Percentiles rank a stretch among this genome's conserved stretches.
Evolutionary conservation across 2,888 invertebrate genomes (phyloP).

Genomic region (Mimumesa dahlbomi): DNA sequence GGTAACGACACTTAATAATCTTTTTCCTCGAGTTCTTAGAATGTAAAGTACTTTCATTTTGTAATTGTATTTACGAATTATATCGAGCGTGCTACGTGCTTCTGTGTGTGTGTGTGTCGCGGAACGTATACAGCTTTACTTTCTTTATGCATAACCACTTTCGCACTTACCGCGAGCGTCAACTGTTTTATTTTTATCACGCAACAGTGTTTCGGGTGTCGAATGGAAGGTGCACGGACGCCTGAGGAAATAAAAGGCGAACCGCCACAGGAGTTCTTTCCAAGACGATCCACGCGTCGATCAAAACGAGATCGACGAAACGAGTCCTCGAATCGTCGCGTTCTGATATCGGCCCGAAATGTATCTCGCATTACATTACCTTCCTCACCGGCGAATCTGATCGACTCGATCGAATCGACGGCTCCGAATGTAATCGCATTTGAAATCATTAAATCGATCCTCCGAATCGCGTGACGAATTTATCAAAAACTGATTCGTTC

Average conservation of each 20-base stretch:
- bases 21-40: background rate
- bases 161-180: slow-evolving; percentile 31
- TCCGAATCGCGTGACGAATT: no score
- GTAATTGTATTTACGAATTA: background rate
- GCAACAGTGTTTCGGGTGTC: slow-evolving; percentile 8
- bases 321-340: no score
- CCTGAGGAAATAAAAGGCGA: background rate
- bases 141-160: slow-evolving; percentile 31
- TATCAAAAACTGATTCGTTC: no score
- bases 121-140: slow-evolving; percentile 7
- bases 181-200: slow-evolving; percentile 18
- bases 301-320: background rate
- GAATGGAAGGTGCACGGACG: background rate
- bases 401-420: no score
- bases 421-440: no score
- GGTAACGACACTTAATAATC: no score
- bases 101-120: background rate
- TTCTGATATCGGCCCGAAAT: no score
- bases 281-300: background rate
- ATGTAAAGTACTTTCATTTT: background rate
- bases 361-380: no score
- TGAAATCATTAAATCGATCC: no score
- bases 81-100: background rate
- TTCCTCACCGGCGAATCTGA: no score
- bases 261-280: background rate